Conservation (phyloP, 2,113 vertebrate genomes). For the Macrotis lagotis region DNA sequence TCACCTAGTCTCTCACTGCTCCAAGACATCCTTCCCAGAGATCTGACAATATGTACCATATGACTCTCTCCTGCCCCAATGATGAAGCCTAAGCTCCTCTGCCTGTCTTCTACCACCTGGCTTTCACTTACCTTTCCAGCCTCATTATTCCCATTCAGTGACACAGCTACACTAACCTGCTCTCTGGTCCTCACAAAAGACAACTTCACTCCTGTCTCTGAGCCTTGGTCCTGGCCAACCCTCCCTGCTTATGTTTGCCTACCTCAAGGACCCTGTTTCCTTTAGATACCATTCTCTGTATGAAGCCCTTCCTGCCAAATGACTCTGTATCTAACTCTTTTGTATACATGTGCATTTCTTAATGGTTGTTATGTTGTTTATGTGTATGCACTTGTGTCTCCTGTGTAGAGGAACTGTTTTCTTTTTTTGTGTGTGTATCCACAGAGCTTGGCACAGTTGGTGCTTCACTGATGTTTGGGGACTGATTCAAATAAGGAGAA, state of each 20-base stretch:
- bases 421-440: neutral
- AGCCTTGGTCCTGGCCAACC: neutral
- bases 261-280: too few relatives aligned
- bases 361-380: too few relatives aligned
- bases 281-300: neutral
- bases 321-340: neutral
- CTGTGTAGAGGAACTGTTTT: neutral
- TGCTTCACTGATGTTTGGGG: neutral
- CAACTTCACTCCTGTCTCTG: neutral
- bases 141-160: neutral
- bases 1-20: neutral
- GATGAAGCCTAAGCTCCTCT: too few relatives aligned
- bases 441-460: neutral
- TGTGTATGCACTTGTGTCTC: too few relatives aligned
- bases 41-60: too few relatives aligned
- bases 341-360: neutral
- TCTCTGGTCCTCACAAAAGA: neutral
- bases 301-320: neutral
- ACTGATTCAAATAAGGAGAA: neutral
- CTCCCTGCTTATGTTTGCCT: neutral
- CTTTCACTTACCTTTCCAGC: neutral
- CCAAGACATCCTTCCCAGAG: too few relatives aligned
- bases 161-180: neutral
- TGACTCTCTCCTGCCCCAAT: neutral
- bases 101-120: neutral